These are phyloP conservation scores for Lophius piscatorius DNA, from an alignment of 2,113 vertebrate genomes.

Conservation along the genomic window DNA sequence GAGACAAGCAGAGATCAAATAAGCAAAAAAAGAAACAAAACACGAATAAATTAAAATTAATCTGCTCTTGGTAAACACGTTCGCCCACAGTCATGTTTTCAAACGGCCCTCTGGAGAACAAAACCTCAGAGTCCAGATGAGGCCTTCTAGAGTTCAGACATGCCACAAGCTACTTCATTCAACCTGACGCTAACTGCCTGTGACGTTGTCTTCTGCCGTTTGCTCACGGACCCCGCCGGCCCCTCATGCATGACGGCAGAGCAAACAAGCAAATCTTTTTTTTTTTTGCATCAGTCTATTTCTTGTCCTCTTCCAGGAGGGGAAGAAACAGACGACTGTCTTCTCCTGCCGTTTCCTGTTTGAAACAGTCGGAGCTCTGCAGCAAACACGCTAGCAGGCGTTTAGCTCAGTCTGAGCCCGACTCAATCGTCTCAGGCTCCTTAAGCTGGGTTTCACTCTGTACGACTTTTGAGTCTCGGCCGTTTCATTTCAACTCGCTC, in stretches of 20 bases:
- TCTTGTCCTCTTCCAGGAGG: conserved; percentile 10
- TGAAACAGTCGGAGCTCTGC: background rate
- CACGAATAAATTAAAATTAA: background rate
- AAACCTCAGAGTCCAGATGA: conserved; percentile 43
- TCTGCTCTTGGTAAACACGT: conserved; percentile 24
- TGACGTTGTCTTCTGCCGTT: conserved; percentile 69
- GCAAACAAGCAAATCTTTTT: conserved; percentile 10
- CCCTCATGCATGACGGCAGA: conserved; percentile 17
- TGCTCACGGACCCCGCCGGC: conserved; percentile 48
- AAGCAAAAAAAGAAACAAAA: background rate
- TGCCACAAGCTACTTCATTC: conserved; percentile 44
- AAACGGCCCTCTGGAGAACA: conserved; percentile 38
- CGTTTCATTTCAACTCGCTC: no score
- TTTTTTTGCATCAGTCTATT: conserved; percentile 21
- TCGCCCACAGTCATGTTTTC: conserved; percentile 14
- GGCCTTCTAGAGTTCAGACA: conserved; percentile 18
- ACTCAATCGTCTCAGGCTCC: background rate
- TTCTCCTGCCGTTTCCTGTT: conserved; percentile 21
- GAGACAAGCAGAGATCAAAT: conserved; percentile 27
- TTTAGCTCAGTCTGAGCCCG: conserved; percentile 4
- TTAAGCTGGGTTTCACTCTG: no score
- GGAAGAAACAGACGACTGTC: conserved; percentile 6
- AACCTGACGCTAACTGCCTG: conserved; percentile 60
- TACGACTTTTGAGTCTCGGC: no score
- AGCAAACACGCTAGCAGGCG: conserved; percentile 12